These are phyloP conservation scores for Sebastes hopkinsi DNA, from an alignment of 2,797 vertebrate genomes.

Conservation along the genomic window DNA sequence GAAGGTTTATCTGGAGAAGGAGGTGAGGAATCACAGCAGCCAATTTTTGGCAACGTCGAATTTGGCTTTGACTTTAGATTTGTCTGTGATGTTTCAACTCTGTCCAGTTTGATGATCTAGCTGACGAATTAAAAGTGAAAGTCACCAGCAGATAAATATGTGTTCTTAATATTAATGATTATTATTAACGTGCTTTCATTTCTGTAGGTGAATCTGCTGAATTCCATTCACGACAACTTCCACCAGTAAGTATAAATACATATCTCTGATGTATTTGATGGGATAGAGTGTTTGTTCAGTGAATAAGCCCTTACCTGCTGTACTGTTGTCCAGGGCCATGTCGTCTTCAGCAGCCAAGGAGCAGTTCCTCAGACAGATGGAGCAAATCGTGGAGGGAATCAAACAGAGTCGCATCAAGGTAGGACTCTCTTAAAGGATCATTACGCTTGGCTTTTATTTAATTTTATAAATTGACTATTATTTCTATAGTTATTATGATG, in stretches of 20 bases:
- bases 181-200: neutral
- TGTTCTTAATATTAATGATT: neutral
- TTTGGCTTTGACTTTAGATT: neutral
- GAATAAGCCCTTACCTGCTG: neutral
- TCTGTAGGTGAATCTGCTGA: slow-evolving; percentile 92
- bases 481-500: neutral
- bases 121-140: too few species aligned
- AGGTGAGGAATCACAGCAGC: slow-evolving; percentile 79
- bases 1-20: slow-evolving; percentile 98
- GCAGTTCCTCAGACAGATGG: slow-evolving; percentile 98
- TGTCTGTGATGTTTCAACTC: neutral
- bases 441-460: neutral
- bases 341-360: slow-evolving; percentile 91
- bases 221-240: slow-evolving; percentile 98
- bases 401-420: slow-evolving; percentile 97
- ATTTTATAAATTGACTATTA: neutral
- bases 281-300: neutral
- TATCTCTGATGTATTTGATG: neutral
- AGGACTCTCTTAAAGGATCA: neutral
- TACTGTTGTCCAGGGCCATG: slow-evolving; percentile 88
- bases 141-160: neutral
- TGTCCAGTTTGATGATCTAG: neutral
- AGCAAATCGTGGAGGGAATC: slow-evolving; percentile 98
- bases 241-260: slow-evolving; percentile 89
- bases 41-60: too few species aligned